These are phyloP conservation scores for Clepsis dumicolana DNA, from an alignment of 2,888 invertebrate genomes.

Conservation along the genomic window DNA sequence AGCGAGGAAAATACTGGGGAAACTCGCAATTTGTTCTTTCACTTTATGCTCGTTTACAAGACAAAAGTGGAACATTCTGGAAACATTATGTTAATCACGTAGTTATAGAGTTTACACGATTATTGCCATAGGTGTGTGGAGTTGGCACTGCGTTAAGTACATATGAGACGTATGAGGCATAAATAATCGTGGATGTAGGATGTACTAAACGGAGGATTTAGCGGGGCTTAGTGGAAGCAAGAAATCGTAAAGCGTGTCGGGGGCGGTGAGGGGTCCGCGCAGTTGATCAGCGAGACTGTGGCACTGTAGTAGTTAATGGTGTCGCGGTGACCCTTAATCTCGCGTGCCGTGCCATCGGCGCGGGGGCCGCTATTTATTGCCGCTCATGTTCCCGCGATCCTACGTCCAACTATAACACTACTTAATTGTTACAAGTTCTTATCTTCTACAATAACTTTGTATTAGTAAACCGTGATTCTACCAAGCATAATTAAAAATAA, in stretches of 20 bases:
- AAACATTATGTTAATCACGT: slow-evolving; percentile 85
- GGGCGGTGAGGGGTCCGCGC: slow-evolving; percentile 58
- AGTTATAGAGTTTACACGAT: slow-evolving; percentile 58
- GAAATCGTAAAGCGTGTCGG: slow-evolving; percentile 63
- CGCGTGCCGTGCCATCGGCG: slow-evolving; percentile 67
- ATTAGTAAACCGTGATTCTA: neutral
- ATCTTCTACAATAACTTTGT: slow-evolving; percentile 6
- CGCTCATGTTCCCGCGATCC: slow-evolving; percentile 63
- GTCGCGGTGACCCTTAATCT: slow-evolving; percentile 78
- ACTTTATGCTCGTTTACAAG: slow-evolving; percentile 87
- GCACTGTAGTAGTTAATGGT: slow-evolving; percentile 48
- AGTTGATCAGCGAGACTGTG: slow-evolving; percentile 59
- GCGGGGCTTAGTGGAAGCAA: slow-evolving; percentile 55
- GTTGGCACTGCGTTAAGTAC: slow-evolving; percentile 13
- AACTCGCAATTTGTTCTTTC: slow-evolving; percentile 87
- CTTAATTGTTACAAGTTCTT: slow-evolving; percentile 66
- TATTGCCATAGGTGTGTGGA: slow-evolving; percentile 43
- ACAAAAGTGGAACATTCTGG: slow-evolving; percentile 86
- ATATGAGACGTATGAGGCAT: slow-evolving; percentile 48
- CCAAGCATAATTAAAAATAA: neutral
- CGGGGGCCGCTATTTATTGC: slow-evolving; percentile 76
- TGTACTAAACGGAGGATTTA: slow-evolving; percentile 49
- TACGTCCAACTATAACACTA: slow-evolving; percentile 64
- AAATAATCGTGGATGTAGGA: slow-evolving; percentile 40
- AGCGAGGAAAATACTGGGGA: slow-evolving; percentile 86